Base-by-base conservation (phyloP, 2,113 vertebrate genomes). In the Eulacestoma nigropectus region DNA sequence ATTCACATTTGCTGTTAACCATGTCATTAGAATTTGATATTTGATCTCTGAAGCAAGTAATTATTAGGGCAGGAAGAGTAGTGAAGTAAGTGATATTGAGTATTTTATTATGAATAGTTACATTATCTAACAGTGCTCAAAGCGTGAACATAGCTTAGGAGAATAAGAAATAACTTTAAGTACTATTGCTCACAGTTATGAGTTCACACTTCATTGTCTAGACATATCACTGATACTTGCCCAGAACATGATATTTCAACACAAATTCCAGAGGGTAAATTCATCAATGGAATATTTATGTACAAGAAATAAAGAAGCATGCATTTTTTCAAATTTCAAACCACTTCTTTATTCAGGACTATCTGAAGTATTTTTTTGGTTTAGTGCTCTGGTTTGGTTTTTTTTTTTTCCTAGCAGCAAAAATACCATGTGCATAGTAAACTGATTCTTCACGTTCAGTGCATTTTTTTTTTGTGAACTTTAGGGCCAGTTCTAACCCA, bases 11-110 rank as follows among this genome's bases (percentile, higher is more conserved):
- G 4, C 37, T 91, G 13, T 35, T 52, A 94, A 46, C 30, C 12
- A 30, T 33, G 37, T n/a, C 41, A 73, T 80, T 69, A 84, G 52
- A 85, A 78, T 82, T 46, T 90, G 69, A 62, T 88, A 30, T 74
- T 81, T 91, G 50, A 92, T 91, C 76, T 92, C 67, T 70, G n/a
- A 39, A 89, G 32, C 63, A 90, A 92, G 32, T 90, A 91, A 89
- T 77, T 84, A 44, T 81, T 77, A 53, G 46, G 93, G 72, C 46
- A 89, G 72, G 29, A 92, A 80, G 16, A 84, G 20, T 13, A 74
- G 41, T 32, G 55, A 90, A 88, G 30, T 76, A 93, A 89, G 41
- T 41, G 55, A 89, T 89, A 90, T 5, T 80, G 23, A 81, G n/a
- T 80, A 67, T 89, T 92, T 86, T 88, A 91, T 89, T 87, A 87